Percentiles rank a stretch among this genome's conserved stretches.
phyloP scores from a whole-genome alignment of 2,113 vertebrate genomes.

The Semicossyphus pulcher region DNA sequence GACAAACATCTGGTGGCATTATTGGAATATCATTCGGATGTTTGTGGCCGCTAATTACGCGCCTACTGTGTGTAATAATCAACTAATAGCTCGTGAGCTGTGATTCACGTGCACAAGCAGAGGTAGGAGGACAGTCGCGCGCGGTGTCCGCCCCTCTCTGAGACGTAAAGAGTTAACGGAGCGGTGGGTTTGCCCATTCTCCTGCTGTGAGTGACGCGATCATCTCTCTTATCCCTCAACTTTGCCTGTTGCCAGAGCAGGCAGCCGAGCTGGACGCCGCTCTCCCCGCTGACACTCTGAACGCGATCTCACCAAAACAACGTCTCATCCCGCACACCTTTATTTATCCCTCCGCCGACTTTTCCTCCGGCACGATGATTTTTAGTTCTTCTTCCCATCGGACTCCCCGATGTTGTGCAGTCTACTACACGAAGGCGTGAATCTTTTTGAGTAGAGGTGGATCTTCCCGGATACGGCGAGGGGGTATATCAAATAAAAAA shows the following conservation, averaged over 20 bases:
- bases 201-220: constrained; percentile 89
- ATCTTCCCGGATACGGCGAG: constrained; percentile 87
- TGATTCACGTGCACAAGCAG: constrained; percentile 12
- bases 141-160: constrained; percentile 73
- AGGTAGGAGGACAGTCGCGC: constrained; percentile 49
- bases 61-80: constrained; percentile 17
- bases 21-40: neutral
- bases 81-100: constrained; percentile 5
- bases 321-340: neutral
- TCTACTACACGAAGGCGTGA: constrained; percentile 80
- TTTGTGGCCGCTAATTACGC: neutral
- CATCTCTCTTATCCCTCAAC: constrained; percentile 91
- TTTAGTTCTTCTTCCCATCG: constrained; percentile 67
- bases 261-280: constrained; percentile 81
- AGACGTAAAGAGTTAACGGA: constrained; percentile 84
- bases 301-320: constrained; percentile 37
- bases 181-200: constrained; percentile 84
- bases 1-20: neutral
- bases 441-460: constrained; percentile 80
- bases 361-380: constrained; percentile 66
- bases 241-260: constrained; percentile 91
- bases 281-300: constrained; percentile 47
- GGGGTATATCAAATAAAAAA: constrained; percentile 68
- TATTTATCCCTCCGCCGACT: constrained; percentile 37
- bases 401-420: constrained; percentile 75